Evolutionary conservation across 2,888 invertebrate species (phyloP).

Genomic region (Agrochola macilenta): DNA sequence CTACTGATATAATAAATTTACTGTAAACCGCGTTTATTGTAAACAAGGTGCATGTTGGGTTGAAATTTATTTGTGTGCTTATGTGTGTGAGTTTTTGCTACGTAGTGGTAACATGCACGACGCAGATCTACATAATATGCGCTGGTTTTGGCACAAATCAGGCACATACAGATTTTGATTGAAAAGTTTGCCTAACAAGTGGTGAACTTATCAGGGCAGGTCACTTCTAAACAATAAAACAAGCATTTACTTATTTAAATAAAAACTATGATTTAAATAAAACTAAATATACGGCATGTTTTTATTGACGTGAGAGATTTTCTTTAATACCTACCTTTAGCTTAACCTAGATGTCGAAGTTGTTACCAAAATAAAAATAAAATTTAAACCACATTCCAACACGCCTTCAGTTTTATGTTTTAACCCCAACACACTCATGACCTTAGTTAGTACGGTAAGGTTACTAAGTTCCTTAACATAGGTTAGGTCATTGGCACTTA

Average conservation of each 20-base stretch:
- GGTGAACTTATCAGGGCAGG: background rate
- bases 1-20: constrained; percentile 34
- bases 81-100: constrained; percentile 10
- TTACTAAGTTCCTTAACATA: background rate
- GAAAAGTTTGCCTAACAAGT: background rate
- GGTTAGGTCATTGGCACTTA: constrained; percentile 15
- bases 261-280: background rate
- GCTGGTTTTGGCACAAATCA: background rate
- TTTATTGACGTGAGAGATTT: background rate
- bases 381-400: constrained; percentile 18
- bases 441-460: constrained; percentile 5
- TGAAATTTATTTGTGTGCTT: constrained; percentile 21
- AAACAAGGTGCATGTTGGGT: constrained; percentile 31
- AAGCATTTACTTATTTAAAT: background rate
- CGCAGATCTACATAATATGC: background rate
- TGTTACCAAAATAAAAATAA: constrained; percentile 7
- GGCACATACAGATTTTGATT: background rate
- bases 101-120: background rate
- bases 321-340: constrained; percentile 7
- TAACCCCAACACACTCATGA: constrained; percentile 2
- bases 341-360: constrained; percentile 10
- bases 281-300: background rate
- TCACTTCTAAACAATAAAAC: background rate
- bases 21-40: constrained; percentile 20
- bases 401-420: constrained; percentile 5